Evolutionary conservation across 2,797 vertebrate genomes (phyloP).

Genomic region (Corythornis leucogaster): DNA sequence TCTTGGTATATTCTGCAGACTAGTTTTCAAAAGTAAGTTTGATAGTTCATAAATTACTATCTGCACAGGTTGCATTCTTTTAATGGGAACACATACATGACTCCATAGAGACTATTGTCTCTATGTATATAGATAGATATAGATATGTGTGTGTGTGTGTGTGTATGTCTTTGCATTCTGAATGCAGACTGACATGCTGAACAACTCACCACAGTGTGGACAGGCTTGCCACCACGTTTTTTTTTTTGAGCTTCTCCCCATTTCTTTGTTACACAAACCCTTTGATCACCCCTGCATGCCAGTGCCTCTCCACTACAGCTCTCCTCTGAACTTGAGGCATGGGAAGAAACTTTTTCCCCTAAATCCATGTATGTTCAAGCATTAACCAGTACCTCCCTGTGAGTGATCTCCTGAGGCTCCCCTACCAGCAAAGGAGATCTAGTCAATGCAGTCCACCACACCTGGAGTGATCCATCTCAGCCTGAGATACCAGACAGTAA

Average conservation of each 20-base stretch:
- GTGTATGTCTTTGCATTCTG: not conserved
- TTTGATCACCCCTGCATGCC: not conserved
- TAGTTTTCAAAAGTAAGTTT: not conserved
- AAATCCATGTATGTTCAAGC: not conserved
- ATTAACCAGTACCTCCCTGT: not conserved
- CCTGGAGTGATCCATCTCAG: not conserved
- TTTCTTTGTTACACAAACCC: not conserved
- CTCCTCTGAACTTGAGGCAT: not conserved
- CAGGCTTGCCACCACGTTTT: not conserved
- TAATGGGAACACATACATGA: not conserved
- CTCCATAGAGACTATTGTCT: not conserved
- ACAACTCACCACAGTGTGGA: not conserved
- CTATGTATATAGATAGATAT: too few species aligned
- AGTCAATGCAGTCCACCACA: not conserved
- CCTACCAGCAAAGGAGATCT: not conserved
- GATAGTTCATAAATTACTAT: not conserved
- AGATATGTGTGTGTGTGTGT: not conserved
- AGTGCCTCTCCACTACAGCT: not conserved
- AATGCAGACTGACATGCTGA: not conserved
- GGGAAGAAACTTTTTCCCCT: not conserved
- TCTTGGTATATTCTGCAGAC: not conserved
- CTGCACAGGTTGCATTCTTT: not conserved
- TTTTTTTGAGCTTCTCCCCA: fast-evolving
- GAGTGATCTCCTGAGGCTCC: not conserved
- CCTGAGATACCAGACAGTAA: not conserved